Base-by-base conservation (phyloP, 2,113 vertebrate species). In the Perognathus longimembris region DNA sequence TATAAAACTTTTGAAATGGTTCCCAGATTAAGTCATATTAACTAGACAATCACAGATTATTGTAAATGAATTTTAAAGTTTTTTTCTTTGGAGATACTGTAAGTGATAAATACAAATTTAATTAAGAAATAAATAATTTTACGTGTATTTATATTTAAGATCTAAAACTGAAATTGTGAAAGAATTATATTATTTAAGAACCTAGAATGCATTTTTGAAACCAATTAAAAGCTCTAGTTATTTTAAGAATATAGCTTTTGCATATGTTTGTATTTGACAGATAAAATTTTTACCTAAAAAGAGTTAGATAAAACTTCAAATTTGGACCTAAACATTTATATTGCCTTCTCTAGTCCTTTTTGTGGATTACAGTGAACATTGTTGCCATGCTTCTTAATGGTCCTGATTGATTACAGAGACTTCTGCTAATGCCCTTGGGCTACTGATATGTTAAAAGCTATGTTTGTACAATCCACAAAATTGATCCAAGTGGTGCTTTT, bases 1-100 rank as follows among this genome's bases (percentile, higher is more conserved):
- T 76, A 42, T 85, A 80, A 93, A 82, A 24, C 34, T 36, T 85
- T 74, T 83, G 45, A 88, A 88, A 75, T 67, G 79, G 73, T 93
- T 88, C 21, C 87, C 28, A 88, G 26, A 85, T 74, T 61, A 73
- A 73, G 7, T 26, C 17, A 54, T 54, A 5, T 17, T 90, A 57
- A 42, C 77, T n/a, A 91, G 30, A 5, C 21, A 32, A 70, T 57
- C 76, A 63, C 40, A 70, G 9, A 57, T 63, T 54, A 0, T 66
- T 64, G 30, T 15, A 89, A 74, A 69, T 70, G 1, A 78, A 42
- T 85, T 78, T 78, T 78, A 78, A 89, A 11, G 3, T 66, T 88
- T 78, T 70, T 3, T 64, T n/a, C 64, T 63, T 57, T 54, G 24
- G 38, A 32, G 64, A 6, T 2, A 77, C 9, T 45, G 9, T 45